Base-by-base conservation (phyloP, 35 echinoderm and acorn worm genomes). In the Lytechinus pictus region DNA sequence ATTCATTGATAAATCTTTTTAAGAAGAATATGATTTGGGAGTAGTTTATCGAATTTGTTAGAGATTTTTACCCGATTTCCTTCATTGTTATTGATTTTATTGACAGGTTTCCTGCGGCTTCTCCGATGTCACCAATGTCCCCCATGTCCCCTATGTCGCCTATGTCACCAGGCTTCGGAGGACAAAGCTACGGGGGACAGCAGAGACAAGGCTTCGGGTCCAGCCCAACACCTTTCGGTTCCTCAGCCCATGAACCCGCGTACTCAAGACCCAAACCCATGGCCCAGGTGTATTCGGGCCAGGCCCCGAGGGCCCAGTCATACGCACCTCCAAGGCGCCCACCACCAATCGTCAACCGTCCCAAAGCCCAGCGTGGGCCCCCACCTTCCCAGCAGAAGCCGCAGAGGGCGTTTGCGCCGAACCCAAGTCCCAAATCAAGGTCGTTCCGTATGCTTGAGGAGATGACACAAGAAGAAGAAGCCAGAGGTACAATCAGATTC, bases 401-500 rank as follows among this genome's bases (percentile, higher is more conserved):
- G 61, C 55, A 89, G 54, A 93, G 19, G 95, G 54, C 53, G 14
- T 90, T 27, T 91, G 27, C 89, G 28, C 89, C 54, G 60, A 96
- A 57, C 91, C 61, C 86, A 11, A 55, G 96, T 96, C 9, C 92
- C 94, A n/a, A 57, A 87, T 99, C 98, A 56, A 86, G 98, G 57
- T 99, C 98, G 6, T 99, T 99, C 94, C 97, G 95, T 56, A 96
- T 99, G 97, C 79, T 99, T 86, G 94, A 97, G 95, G 89, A 93
- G 19, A 99, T 98, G 96, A 96, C 96, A 2, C 57, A 92, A 54
- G 97, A 98, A 19, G 94, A 96, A 87, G 92, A 95, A 92, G 86
- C 94, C 24, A 87, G 52, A 86, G 92, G 96, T 96, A 96, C 13
- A 57, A 57, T 44, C 33, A 44, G 33, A 44, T 44, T 44, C 33